Conservation (phyloP, 92 coral and sea anemone species). For the Zoanthus sansibaricus region DNA sequence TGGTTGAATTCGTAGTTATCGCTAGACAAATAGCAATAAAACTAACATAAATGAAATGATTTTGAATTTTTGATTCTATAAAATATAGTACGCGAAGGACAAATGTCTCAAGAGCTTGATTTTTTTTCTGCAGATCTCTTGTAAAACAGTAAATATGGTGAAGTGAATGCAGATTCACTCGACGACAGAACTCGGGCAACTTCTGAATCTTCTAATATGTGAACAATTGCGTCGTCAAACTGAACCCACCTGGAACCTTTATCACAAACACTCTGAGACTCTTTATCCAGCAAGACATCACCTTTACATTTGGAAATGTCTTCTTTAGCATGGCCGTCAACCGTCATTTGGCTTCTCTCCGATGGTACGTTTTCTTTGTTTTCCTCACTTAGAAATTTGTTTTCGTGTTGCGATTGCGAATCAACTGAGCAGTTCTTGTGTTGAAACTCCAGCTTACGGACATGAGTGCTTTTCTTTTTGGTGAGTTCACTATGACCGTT, state of each 20-base stretch:
- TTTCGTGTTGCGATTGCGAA: neutral
- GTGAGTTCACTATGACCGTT: conserved; percentile 25
- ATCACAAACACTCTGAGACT: neutral
- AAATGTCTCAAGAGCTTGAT: neutral
- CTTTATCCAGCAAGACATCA: neutral
- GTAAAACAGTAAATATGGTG: conserved; percentile 94
- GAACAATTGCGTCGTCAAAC: conserved; percentile 94
- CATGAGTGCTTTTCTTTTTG: conserved; percentile 39
- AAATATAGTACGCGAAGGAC: too few species aligned
- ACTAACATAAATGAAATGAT: too few species aligned
- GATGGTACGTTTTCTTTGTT: conserved; percentile 41
- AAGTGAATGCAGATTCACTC: conserved; percentile 89
- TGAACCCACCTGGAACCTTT: conserved; percentile 74
- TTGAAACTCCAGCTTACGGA: conserved; percentile 75
- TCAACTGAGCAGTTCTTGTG: conserved; percentile 19
- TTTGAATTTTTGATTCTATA: too few species aligned
- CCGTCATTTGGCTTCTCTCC: neutral
- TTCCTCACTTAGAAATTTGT: neutral
- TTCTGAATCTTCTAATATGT: conserved; percentile 71
- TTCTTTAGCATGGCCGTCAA: neutral
- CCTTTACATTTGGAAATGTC: neutral
- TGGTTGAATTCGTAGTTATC: too few species aligned
- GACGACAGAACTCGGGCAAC: conserved; percentile 80
- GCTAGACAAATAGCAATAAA: too few species aligned
- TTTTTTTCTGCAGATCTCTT: conserved; percentile 28